Conservation (phyloP, 2,113 vertebrate species). For the Alces alces region DNA sequence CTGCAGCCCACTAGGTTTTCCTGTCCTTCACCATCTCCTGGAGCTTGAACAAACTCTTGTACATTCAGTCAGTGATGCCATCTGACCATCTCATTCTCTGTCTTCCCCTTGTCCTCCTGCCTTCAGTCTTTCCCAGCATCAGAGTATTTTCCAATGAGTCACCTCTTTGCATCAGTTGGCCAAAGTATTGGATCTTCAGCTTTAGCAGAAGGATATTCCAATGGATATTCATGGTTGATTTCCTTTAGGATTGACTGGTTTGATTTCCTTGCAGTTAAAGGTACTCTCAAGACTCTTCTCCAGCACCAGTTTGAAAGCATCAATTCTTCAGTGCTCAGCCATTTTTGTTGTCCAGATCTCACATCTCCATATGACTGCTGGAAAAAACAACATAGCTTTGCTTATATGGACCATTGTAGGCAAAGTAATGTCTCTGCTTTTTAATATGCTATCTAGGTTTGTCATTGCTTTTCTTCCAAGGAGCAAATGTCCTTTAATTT, state of each 20-base stretch:
- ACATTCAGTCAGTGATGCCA: not conserved
- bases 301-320: not conserved
- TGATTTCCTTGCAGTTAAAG: not conserved
- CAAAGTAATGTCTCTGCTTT: not conserved
- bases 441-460: not conserved
- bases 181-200: not conserved
- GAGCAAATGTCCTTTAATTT: not conserved
- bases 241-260: not conserved
- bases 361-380: not conserved
- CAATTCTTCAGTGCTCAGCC: not conserved
- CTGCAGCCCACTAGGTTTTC: not conserved
- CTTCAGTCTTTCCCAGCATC: not conserved
- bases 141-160: not conserved
- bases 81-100: not conserved
- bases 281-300: not conserved
- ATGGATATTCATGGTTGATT: not conserved
- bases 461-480: not conserved
- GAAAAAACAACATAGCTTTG: not conserved
- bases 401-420: not conserved
- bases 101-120: not conserved
- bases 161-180: not conserved
- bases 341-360: not conserved
- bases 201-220: not conserved
- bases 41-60: not conserved
- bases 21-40: not conserved